Evolutionary conservation across 2,888 invertebrate genomes (phyloP).

Genomic region (Caprella mutica): DNA sequence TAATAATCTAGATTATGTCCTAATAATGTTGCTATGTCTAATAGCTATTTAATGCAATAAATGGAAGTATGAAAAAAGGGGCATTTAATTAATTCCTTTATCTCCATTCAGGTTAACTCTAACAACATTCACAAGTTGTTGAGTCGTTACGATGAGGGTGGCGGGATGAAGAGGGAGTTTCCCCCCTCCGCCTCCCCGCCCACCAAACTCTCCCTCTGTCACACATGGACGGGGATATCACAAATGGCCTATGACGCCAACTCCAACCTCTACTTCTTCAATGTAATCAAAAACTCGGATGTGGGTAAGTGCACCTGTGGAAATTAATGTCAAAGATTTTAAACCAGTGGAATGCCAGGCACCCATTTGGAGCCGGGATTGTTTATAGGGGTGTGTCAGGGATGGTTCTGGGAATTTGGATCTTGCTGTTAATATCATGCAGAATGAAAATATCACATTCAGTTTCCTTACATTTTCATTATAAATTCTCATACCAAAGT

Average conservation of each 20-base stretch:
- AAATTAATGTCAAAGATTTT: neutral
- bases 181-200: neutral
- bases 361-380: neutral
- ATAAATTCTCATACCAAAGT: no score
- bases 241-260: constrained; percentile 21
- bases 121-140: constrained; percentile 8
- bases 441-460: no score
- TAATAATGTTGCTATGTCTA: no score
- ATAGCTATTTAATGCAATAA: no score
- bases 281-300: constrained; percentile 24
- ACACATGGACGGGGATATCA: constrained; percentile 28
- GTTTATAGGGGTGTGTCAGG: neutral
- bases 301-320: constrained; percentile 14
- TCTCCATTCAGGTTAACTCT: no score
- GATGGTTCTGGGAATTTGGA: neutral
- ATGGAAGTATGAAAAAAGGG: no score
- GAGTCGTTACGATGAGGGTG: constrained; percentile 14
- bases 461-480: no score
- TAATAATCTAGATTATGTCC: no score
- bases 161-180: constrained; percentile 16
- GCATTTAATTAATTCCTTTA: no score
- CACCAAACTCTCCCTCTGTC: constrained; percentile 19
- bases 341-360: neutral
- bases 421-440: no score
- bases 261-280: constrained; percentile 24